phyloP scores from a whole-genome alignment of 1,140 invertebrate genomes.

The Eufriesea mexicana region DNA sequence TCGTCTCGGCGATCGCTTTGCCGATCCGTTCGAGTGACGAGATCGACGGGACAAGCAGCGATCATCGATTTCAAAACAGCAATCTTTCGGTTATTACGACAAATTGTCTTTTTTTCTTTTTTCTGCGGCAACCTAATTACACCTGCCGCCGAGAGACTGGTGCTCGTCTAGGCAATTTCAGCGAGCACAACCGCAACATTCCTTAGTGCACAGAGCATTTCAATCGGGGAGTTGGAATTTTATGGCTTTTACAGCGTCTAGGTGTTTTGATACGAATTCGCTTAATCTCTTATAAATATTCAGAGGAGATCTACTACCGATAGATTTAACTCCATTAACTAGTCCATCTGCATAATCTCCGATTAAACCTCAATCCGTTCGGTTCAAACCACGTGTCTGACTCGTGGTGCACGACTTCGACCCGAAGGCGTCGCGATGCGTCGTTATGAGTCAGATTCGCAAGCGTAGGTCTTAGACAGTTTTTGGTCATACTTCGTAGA shows the following conservation, averaged over 20 bases:
- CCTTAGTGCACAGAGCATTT: not conserved
- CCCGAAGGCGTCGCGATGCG: no score
- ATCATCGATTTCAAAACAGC: conserved; percentile 3
- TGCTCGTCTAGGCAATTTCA: conserved; percentile 8
- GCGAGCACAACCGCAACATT: conserved; percentile 10
- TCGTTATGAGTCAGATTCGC: no score
- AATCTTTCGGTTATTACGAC: not conserved
- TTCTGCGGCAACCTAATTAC: not conserved
- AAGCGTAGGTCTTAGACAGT: no score
- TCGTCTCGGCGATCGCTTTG: conserved; percentile 23
- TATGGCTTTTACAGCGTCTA: not conserved
- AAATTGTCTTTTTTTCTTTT: not conserved
- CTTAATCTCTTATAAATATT: not conserved
- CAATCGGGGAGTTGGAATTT: not conserved
- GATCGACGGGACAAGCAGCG: not conserved
- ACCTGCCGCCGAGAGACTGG: not conserved
- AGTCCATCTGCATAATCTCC: no score
- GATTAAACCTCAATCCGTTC: no score
- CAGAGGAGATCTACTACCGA: not conserved
- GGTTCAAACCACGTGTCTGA: no score
- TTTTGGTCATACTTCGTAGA: no score
- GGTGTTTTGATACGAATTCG: not conserved
- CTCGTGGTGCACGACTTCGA: no score
- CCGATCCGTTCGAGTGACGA: not conserved
- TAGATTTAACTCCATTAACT: not conserved